phyloP scores from a whole-genome alignment of 1,140 invertebrate species.

The Sipha flava region DNA sequence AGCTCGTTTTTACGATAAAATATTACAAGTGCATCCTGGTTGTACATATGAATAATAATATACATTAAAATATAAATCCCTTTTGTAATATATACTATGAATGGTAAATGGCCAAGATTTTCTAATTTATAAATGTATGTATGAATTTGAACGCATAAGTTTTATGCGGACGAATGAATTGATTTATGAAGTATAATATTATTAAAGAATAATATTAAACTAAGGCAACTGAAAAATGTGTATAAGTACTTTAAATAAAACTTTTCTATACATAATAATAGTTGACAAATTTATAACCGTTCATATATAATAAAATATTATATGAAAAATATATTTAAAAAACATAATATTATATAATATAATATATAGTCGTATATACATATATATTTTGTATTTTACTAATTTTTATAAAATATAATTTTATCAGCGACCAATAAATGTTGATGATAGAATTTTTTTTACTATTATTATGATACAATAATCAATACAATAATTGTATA shows the following conservation, averaged over 20 bases:
- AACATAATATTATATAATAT: too few species aligned
- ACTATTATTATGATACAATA: too few species aligned
- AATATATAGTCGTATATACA: too few species aligned
- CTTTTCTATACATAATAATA: neutral
- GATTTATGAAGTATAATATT: neutral
- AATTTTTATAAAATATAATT: too few species aligned
- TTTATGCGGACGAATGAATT: neutral
- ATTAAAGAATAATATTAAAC: neutral
- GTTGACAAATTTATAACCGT: too few species aligned
- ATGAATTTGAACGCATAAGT: neutral
- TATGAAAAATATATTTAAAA: too few species aligned
- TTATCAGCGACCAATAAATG: too few species aligned
- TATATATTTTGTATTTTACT: too few species aligned
- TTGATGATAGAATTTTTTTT: too few species aligned
- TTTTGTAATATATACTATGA: neutral
- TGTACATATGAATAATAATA: neutral
- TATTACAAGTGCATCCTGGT: neutral
- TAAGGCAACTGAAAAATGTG: neutral
- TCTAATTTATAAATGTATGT: conserved; percentile 11
- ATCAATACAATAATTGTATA: too few species aligned
- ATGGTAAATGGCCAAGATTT: neutral
- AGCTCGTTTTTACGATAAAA: neutral
- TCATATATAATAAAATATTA: too few species aligned
- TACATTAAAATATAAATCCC: neutral
- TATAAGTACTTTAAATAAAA: neutral